Base-by-base conservation (phyloP, 2,797 vertebrate genomes). In the Atherinosoma microstoma region DNA sequence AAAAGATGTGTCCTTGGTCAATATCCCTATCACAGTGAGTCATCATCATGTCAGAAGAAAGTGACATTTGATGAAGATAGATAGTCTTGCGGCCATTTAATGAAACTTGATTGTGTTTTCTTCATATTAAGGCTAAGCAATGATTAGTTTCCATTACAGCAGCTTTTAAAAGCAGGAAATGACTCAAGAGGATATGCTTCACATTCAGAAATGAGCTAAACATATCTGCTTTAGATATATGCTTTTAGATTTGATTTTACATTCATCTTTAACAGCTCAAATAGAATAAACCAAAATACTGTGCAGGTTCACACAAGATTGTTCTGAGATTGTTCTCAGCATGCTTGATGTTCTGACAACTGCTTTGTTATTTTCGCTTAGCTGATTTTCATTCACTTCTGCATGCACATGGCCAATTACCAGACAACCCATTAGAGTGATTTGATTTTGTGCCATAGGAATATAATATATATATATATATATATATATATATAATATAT, bases 331-430 rank as follows among this genome's bases (percentile, higher is more conserved):
- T 75, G 24, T 30, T 53, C 30, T 9, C 45, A 63, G 45, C 45
- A 63, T 38, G 16, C 29, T 32, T 24, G 12, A 30, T 64, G 57
- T 6, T 8, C n/a, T 67, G 22, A 27, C 35, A 58, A 20, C 29
- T 78, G 22, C 2, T 76, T 75, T 73, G 30, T 45, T 67, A 0
- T 69, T 90, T 62, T 78, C 11, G 64, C 73, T 58, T 1, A 0
- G 6, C 3, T 75, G 66, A 89, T 85, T 85, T 87, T 63, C 82
- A 84, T 86, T 51, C 24, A 22, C 27, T 45, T 87, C 73, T 70
- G 64, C 79, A 71, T 87, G 58, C 47, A 59, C 58, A 73, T 38
- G 13, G 66, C 40, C 38, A 58, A 13, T 51, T 57, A 60, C 27
- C 53, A 38, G 47, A 27, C 47, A 68, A 54, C 10, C 12, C 6